Evolutionary conservation across 2,797 vertebrate genomes (phyloP), one percentile per base, ranked within the genome.

Genomic region (Enteromius radiatus): DNA sequence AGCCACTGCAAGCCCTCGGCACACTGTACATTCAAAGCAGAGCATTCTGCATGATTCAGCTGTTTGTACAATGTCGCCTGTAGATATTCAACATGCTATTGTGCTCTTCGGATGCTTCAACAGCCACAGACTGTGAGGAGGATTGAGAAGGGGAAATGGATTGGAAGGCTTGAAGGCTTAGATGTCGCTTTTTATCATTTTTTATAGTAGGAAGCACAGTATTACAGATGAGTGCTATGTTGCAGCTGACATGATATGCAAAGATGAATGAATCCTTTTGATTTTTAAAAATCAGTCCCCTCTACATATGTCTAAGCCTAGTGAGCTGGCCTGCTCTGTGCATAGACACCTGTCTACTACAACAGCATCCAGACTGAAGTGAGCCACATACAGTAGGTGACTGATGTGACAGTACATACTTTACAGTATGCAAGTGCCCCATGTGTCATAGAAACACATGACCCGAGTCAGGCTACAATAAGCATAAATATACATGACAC

Each of bases 31-130:
- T 76, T 82, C 59, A 81, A 73, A 68, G 82, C 78, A 79, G n/a
- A 71, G 52, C 56, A 84, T 84, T 80, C 59, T 79, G 82, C 78
- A 85, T 87, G 89, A 90, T 84, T 88, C 82, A 88, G 83, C 81
- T 63, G 84, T 88, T 88, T 81, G 84, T 65, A 84, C 81, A 84
- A 74, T 70, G 80, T 43, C 52, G 77, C 85, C 88, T 71, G 68
- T 73, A 87, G 85, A 87, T 76, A 84, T 84, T 75, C 79, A 65
- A 61, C 78, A 82, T 52, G 59, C 63, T 45, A 74, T 86, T 84
- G 64, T 86, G 78, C 28, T 83, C 78, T 80, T 74, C 63, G 54
- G 56, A 82, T 69, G 52, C 76, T 82, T 85, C 81, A 85, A 41
- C 64, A 78, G 65, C 36, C 73, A 64, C 63, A 65, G 73, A 61